Conservation (phyloP, 2,113 vertebrate species). For the Psittacula cyanocephala region DNA sequence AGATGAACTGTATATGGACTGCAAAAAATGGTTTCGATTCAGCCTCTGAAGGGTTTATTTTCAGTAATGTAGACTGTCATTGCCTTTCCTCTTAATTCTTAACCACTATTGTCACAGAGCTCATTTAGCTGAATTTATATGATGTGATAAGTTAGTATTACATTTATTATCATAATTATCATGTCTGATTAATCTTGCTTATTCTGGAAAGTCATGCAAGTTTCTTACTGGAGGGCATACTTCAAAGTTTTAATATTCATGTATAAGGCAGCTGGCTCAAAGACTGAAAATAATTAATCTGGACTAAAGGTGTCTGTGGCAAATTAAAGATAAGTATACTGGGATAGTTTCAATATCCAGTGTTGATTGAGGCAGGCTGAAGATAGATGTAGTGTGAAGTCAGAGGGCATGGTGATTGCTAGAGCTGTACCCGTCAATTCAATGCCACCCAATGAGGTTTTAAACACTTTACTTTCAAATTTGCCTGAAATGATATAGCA, state of each 20-base stretch:
- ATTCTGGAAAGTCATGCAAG: constrained; percentile 17
- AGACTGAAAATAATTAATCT: constrained; percentile 25
- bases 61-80: constrained; percentile 1
- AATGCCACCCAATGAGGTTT: not conserved
- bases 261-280: not conserved
- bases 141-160: constrained; percentile 21
- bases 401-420: not conserved
- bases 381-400: not conserved
- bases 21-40: constrained; percentile 13
- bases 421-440: not conserved
- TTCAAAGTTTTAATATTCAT: constrained; percentile 44
- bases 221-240: constrained; percentile 43
- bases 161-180: constrained; percentile 51
- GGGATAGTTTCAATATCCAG: not conserved
- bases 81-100: constrained; percentile 12
- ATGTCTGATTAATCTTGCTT: constrained; percentile 53
- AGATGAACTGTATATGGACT: not conserved
- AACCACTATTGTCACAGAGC: not conserved
- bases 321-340: constrained; percentile 19
- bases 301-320: not conserved
- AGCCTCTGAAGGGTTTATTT: not conserved
- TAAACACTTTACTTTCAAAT: not conserved
- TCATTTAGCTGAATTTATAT: constrained; percentile 46
- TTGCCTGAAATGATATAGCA: not conserved
- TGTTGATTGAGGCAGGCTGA: not conserved